Base-by-base conservation (phyloP, 2,888 invertebrate genomes). In the Agrotis ipsilon region DNA sequence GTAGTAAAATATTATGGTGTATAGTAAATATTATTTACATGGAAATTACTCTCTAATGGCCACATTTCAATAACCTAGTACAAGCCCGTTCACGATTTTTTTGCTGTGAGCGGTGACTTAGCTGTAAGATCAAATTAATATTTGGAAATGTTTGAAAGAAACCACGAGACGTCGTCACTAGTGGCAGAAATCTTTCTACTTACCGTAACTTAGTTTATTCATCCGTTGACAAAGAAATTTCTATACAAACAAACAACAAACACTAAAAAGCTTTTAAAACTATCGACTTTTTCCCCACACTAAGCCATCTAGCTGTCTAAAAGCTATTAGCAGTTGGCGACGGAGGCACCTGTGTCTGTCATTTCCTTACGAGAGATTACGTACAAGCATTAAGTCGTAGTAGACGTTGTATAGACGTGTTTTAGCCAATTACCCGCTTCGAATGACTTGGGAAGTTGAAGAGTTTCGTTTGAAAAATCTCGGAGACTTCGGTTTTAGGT, bases 311-410 rank as follows among this genome's bases (percentile, higher is more conserved):
- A 87, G 92, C 93, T 94, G 95, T 95, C 95, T 95, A 95, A 95
- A 95, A 95, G 95, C 95, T 95, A 95, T 95, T 95, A 95, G 95
- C 93, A 94, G 94, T 92, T 92, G 92, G 93, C 93, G 91, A 91
- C 92, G 93, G 88, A 86, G 89, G 85, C 84, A 84, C 84, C 84
- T 84, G 90, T 91, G 92, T 90, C 94, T 93, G 95, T 95, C 96
- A 95, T 96, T 95, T 95, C 95, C 94, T 93, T 87, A 89, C 80
- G 86, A 92, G 92, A 94, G 94, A 95, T 95, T 95, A 94, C 94
- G 89, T 91, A 90, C 90, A 89, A 84, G 86, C 90, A 90, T 90
- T 90, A 90, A 88, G 80, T 73, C 68, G 70, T 63, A 52, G n/a
- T 78, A 78, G 75, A 71, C 80, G 72, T 78, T 74, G 77, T 84